Conservation (phyloP, 2,797 vertebrate genomes). For the Bradypodion pumilum region DNA sequence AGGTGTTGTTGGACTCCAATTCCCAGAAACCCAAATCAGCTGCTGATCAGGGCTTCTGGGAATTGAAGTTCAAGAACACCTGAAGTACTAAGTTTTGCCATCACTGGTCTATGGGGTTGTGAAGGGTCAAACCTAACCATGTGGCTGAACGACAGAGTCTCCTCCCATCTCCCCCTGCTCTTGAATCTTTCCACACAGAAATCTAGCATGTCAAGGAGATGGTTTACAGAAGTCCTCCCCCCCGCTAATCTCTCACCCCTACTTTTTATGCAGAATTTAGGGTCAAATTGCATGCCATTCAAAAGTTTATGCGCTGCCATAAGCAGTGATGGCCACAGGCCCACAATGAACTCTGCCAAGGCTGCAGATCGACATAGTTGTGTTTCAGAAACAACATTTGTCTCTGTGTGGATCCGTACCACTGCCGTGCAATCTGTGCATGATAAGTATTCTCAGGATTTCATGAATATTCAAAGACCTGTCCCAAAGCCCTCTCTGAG, state of each 20-base stretch:
- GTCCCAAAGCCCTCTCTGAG: background rate
- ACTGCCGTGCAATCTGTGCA: background rate
- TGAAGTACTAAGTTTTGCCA: too few species aligned
- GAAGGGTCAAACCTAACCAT: too few species aligned
- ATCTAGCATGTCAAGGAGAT: background rate
- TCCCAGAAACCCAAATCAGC: too few species aligned
- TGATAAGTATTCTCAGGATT: background rate
- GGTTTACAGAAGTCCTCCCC: background rate
- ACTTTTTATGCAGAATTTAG: background rate
- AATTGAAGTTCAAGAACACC: background rate
- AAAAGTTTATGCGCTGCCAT: background rate
- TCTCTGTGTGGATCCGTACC: background rate
- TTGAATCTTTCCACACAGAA: background rate
- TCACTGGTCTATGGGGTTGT: too few species aligned
- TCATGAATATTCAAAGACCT: fast-evolving
- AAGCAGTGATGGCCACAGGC: background rate
- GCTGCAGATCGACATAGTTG: background rate
- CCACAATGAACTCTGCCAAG: background rate
- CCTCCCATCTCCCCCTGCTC: background rate
- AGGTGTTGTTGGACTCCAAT: too few species aligned
- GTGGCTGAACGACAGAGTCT: too few species aligned
- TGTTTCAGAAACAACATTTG: background rate
- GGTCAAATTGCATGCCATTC: too few species aligned
- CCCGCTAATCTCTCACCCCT: background rate
- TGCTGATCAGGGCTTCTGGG: background rate